Conservation (phyloP, 2,888 invertebrate genomes). For the Himalopsyche japonica region DNA sequence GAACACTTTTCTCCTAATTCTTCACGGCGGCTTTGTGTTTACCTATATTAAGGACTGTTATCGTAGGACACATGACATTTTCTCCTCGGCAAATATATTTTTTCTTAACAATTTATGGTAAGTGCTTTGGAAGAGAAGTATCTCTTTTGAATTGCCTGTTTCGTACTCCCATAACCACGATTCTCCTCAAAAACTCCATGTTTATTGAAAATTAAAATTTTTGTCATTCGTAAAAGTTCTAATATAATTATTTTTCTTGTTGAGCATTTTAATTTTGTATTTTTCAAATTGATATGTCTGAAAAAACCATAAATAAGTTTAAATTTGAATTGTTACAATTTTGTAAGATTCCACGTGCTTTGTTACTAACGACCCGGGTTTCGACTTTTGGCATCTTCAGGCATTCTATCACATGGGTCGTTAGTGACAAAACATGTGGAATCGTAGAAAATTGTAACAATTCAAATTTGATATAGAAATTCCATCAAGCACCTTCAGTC, state of each 20-base stretch:
- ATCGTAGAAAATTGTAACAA: too few relatives aligned
- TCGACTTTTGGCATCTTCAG: too few relatives aligned
- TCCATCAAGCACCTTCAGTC: too few relatives aligned
- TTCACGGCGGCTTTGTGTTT: conserved; percentile 4
- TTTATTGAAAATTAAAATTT: neutral
- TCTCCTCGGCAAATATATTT: conserved; percentile 24
- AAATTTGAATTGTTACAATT: too few relatives aligned
- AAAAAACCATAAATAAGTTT: too few relatives aligned
- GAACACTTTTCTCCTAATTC: conserved; percentile 13
- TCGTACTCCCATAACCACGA: neutral
- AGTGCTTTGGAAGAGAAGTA: neutral
- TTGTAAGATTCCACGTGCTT: too few relatives aligned
- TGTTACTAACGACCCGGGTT: too few relatives aligned
- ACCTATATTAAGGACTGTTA: conserved; percentile 8
- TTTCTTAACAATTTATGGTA: conserved; percentile 15
- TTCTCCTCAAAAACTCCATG: neutral
- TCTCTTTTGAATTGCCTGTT: neutral
- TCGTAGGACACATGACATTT: neutral
- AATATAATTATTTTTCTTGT: neutral
- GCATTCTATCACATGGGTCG: too few relatives aligned
- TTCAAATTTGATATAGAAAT: too few relatives aligned
- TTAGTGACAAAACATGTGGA: too few relatives aligned
- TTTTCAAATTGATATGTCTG: too few relatives aligned
- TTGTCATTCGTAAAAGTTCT: neutral
- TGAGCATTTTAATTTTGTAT: neutral